Base-by-base conservation (phyloP, 2,797 vertebrate species). In the Notolabrus celidotus region DNA sequence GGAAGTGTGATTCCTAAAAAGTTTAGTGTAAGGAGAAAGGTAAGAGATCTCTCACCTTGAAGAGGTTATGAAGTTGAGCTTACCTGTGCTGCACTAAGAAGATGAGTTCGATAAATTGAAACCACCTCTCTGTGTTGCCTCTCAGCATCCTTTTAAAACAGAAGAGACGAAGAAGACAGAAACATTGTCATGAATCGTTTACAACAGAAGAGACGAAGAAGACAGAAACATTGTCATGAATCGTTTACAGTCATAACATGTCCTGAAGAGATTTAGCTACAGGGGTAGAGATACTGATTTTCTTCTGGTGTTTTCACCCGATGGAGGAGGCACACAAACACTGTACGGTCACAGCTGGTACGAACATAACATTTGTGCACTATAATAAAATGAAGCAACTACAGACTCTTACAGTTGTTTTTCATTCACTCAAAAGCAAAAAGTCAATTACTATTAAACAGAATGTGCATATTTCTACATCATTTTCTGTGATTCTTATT, bases 111-210 rank as follows among this genome's bases (percentile, higher is more conserved):
- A 77, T 99, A 99, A 82, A 98, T 97, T 7, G 97, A 95, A 53
- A 99, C 95, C 62, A 99, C 97, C 87, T 99, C 97, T 71, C 97
- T 95, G 86, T 99, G 98, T 89, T 97, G 96, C 92, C 94, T 95
- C 77, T 98, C 94, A 79, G 97, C 95, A 71, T 98, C 97, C 98
- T 99, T 29, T 31, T 52, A 1, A 43, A 51, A 77, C 10, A 59
- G 56, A 77, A 61, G 1, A 49, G 29, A 10, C 8, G 20, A 8
- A 72, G 16, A 39, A 17, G 8, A 45, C 5, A 20, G 7, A 25
- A 7, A 47, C 4, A 47, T 15, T 10, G 12, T 25, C 5, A 47
- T 36, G 34, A 36, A 3, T n/a, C n/a, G n/a, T 29, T 31, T 52
- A 1, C 43, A 51, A 77, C 10, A 59, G 56, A 77, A 61, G 1